Percentiles rank a stretch among this genome's conserved stretches.
phyloP scores from a whole-genome alignment of 2,888 invertebrate genomes.

The Stegana nigrithorax region DNA sequence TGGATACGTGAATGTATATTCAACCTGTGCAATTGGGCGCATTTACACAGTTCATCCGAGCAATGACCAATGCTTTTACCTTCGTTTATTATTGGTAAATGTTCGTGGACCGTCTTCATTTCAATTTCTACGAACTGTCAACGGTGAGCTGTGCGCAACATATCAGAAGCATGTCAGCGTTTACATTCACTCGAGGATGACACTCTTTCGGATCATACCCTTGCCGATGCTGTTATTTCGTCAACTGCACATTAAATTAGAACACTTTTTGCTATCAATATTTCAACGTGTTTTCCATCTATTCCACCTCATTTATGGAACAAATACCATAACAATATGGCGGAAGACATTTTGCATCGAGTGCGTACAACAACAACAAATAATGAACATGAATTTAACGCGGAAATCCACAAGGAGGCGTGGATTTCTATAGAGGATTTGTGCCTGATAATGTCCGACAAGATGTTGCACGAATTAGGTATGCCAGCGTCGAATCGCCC shows the following conservation, averaged over 20 bases:
- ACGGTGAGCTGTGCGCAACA: neutral
- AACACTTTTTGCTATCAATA: constrained; percentile 24
- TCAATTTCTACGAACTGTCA: constrained; percentile 7
- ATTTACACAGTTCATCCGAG: constrained; percentile 61
- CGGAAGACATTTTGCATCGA: no score
- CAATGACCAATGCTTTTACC: constrained; percentile 55
- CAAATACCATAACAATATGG: no score
- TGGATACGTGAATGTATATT: no score
- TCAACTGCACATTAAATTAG: constrained; percentile 26
- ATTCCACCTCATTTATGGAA: no score
- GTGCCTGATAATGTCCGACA: neutral
- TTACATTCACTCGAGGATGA: no score
- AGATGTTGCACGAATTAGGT: neutral
- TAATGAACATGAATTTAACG: neutral
- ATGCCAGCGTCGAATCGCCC: constrained; percentile 22
- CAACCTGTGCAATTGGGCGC: constrained; percentile 35
- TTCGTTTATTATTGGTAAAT: constrained; percentile 52
- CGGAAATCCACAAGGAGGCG: no score
- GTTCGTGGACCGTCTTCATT: constrained; percentile 35
- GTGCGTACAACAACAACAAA: neutral
- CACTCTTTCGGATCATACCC: constrained; percentile 4
- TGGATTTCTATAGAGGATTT: no score
- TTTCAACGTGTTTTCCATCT: constrained; percentile 14
- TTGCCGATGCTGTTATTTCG: constrained; percentile 22
- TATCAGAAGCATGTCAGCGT: neutral